Evolutionary conservation across 2,797 vertebrate species (phyloP), one percentile per base, ranked within the genome.

Genomic region (Acipenser ruthenus): DNA sequence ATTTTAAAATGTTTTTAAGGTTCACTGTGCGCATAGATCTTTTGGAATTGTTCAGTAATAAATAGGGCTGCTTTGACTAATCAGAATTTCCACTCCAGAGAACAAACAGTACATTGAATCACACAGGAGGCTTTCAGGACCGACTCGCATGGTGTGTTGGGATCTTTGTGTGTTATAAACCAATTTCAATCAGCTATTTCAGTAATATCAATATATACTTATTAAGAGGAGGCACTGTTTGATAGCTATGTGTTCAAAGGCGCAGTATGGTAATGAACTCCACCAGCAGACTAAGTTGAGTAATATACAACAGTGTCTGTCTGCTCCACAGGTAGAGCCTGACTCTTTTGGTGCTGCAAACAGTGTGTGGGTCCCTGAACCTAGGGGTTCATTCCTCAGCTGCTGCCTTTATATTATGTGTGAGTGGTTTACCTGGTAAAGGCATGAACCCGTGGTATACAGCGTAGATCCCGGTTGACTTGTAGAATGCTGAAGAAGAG

Each of bases 1-100:
- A 84, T 91, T 89, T 88, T 85, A 82, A 85, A 84, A 82, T 80
- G 78, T 79, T 88, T 88, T 85, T 83, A 82, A 80, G 77, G 80
- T 79, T 82, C 81, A 82, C 1, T 75, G 72, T 79, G 72, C 58
- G 47, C 73, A 83, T 49, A 79, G 77, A 79, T 84, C 80, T 85
- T 84, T 70, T 77, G 69, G 85, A 83, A 83, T 68, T 77, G 70
- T 77, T 72, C 82, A 76, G 67, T 84, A 84, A 85, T 86, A 85
- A 89, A 84, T 77, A 80, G 75, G 75, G 80, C 84, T 74, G 79
- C 74, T 69, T 74, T 77, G 65, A 77, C 73, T 81, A 73, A 67
- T 84, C 68, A 79, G 67, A 69, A 69, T 70, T 64, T 60, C 49
- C 53, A 52, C 15, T 49, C 62, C 60, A 74, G 70, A 55, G 61